Evolutionary conservation across 2,797 vertebrate genomes (phyloP).

Genomic region (Coracias cyanogaster): DNA sequence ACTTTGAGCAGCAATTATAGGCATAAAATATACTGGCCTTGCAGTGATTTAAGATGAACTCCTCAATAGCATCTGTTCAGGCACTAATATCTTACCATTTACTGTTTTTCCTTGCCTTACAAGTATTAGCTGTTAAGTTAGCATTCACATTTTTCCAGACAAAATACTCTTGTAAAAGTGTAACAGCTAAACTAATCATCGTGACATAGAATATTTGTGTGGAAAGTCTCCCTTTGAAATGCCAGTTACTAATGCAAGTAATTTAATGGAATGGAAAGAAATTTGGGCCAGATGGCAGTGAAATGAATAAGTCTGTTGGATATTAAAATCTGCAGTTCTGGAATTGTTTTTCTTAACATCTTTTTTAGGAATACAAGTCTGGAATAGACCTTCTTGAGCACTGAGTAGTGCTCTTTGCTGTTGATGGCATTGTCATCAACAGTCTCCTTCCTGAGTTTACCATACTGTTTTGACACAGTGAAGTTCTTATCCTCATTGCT

Average conservation of each 20-base stretch:
- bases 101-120: neutral
- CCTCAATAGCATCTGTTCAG: slow-evolving; percentile 38
- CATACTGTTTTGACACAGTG: neutral
- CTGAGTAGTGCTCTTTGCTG: neutral
- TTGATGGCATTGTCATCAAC: neutral
- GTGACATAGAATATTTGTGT: neutral
- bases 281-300: neutral
- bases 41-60: slow-evolving; percentile 39
- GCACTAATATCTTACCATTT: neutral
- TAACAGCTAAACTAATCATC: neutral
- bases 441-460: neutral
- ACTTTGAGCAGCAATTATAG: slow-evolving; percentile 78
- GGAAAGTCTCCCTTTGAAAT: slow-evolving; percentile 14
- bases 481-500: neutral
- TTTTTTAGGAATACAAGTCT: neutral
- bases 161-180: neutral
- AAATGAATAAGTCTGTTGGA: neutral
- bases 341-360: neutral
- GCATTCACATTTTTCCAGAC: slow-evolving; percentile 16
- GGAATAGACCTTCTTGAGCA: neutral
- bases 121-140: neutral
- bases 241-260: neutral
- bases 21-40: slow-evolving; percentile 51
- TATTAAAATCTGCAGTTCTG: neutral
- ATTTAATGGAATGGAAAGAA: neutral